Evolutionary conservation across 2,797 vertebrate species (phyloP).

Genomic region (Sylvilagus floridanus): DNA sequence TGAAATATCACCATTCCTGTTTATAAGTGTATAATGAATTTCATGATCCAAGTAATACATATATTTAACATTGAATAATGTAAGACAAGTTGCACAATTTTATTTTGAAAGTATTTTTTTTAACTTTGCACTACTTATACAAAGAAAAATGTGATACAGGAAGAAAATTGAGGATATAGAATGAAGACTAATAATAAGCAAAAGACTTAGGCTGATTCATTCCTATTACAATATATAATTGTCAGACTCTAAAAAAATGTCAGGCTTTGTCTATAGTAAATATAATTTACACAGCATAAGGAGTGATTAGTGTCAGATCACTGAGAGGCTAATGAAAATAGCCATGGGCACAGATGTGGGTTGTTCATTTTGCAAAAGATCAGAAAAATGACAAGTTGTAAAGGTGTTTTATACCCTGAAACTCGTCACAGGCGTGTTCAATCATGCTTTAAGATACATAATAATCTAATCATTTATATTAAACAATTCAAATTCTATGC

Average conservation of each 20-base stretch:
- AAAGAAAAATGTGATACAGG: conserved; percentile 35
- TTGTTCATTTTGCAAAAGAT: conserved; percentile 82
- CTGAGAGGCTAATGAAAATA: conserved; percentile 80
- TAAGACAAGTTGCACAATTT: background rate
- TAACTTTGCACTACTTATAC: background rate
- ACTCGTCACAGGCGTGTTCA: conserved; percentile 76
- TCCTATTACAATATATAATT: conserved; percentile 67
- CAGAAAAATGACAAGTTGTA: conserved; percentile 79
- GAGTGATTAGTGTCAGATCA: conserved; percentile 82
- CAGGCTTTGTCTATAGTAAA: conserved; percentile 74
- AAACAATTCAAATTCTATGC: conserved; percentile 83
- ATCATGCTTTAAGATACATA: conserved; percentile 74
- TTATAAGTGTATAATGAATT: background rate
- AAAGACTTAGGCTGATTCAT: conserved; percentile 54
- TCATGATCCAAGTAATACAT: background rate
- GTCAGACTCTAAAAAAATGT: conserved; percentile 59
- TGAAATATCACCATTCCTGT: background rate
- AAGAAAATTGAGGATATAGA: background rate
- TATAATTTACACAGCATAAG: conserved; percentile 80
- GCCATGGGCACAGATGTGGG: conserved; percentile 62
- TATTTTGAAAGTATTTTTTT: conserved; percentile 23
- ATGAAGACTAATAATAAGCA: background rate
- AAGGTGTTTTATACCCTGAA: conserved; percentile 68
- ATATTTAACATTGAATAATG: background rate
- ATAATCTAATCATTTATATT: conserved; percentile 79